phyloP scores from a whole-genome alignment of 2,888 invertebrate genomes.

The Slavum lentiscoides region DNA sequence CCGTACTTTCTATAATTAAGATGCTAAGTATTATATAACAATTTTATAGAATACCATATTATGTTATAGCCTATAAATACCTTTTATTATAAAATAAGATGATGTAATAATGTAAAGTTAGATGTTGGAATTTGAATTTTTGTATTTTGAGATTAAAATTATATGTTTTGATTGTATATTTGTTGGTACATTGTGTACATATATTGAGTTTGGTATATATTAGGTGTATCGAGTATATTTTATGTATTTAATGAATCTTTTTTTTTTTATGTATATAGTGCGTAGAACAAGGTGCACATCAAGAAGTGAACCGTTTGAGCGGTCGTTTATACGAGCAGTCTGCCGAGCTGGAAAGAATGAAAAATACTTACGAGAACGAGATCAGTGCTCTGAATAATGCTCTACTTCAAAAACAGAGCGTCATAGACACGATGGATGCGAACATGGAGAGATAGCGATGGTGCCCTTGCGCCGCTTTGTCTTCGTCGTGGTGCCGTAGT shows the following conservation, averaged over 20 bases:
- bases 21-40: no score
- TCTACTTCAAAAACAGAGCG: conserved; percentile 35
- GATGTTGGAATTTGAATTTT: no score
- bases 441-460: conserved; percentile 44
- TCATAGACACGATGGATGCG: conserved; percentile 37
- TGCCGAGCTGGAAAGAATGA: conserved; percentile 60
- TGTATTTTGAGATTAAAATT: no score
- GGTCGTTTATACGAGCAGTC: conserved; percentile 63
- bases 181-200: no score
- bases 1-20: no score
- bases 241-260: background rate
- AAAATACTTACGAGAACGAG: conserved; percentile 61
- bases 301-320: conserved; percentile 63
- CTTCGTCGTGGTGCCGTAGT: conserved; percentile 51
- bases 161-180: no score
- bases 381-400: conserved; percentile 39
- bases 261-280: conserved; percentile 3
- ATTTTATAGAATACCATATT: no score
- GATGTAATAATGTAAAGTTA: no score
- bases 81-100: no score
- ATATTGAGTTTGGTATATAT: no score
- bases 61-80: no score
- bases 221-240: no score
- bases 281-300: conserved; percentile 61
- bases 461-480: conserved; percentile 45